phyloP scores from a whole-genome alignment of 53 echinoderm and acorn worm species.

The Zoroaster sp. region DNA sequence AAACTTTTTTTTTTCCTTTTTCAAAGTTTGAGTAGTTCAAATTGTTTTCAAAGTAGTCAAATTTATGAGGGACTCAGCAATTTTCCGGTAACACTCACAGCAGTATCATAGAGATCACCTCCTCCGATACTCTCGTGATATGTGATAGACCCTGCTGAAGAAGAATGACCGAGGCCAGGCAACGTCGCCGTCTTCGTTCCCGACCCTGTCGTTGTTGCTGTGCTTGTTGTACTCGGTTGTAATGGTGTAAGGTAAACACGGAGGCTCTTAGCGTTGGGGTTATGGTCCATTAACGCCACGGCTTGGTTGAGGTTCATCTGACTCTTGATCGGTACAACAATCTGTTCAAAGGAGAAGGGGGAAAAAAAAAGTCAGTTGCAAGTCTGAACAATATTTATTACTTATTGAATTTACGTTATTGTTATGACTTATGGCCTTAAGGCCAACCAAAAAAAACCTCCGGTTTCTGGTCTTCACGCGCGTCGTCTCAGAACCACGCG shows the following conservation, averaged over 20 bases:
- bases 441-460: too few species aligned
- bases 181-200: not conserved
- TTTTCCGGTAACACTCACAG: constrained; percentile 54
- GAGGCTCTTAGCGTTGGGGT: constrained; percentile 80
- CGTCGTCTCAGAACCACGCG: too few species aligned
- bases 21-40: too few species aligned
- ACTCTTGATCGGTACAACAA: constrained; percentile 71
- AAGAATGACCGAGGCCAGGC: not conserved
- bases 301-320: constrained; percentile 81
- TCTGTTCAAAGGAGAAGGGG: constrained; percentile 31
- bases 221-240: constrained; percentile 5
- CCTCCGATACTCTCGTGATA: constrained; percentile 24
- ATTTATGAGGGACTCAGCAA: too few species aligned
- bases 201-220: not conserved
- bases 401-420: too few species aligned
- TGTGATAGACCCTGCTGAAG: not conserved
- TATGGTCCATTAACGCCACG: constrained; percentile 78
- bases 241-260: constrained; percentile 63
- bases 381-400: too few species aligned
- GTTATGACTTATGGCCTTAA: too few species aligned
- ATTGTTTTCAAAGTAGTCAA: too few species aligned
- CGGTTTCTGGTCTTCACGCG: too few species aligned
- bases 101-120: constrained; percentile 71
- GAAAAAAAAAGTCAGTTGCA: too few species aligned
- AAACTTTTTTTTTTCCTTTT: too few species aligned